Base-by-base conservation (phyloP, 1,140 invertebrate genomes). In the Agraylea sexmaculata region DNA sequence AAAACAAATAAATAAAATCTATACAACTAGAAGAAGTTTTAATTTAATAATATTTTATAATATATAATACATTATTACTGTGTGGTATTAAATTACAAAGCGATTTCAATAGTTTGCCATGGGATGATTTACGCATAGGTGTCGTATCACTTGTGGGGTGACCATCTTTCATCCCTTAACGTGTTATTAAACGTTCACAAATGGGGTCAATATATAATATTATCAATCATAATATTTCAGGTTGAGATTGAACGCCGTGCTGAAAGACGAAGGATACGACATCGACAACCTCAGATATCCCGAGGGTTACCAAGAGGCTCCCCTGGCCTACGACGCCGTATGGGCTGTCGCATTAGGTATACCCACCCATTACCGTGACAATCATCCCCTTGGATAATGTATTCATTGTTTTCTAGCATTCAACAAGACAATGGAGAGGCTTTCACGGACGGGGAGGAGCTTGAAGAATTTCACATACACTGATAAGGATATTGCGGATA, bases 391-490 rank as follows among this genome's bases (percentile, higher is more conserved):
- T n/a, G n/a, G n/a, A n/a, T n/a, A 7, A 22, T 20, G 21, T 6
- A 38, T 27, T 42, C 18, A 35, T 40, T 12, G 28, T 31, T 41
- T 64, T 64, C 3, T 50, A 83, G 95, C 95, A 11, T 87, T 99
- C 47, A 97, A 99, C 63, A 92, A 90, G 61, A 93, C 92, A 3
- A 92, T 93, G 80, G 79, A 85, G 47, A 77, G 80, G 35, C 65
- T 95, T 16, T 73, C 75, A 43, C 78, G 78, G 50, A 74, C 77
- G 34, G 84, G 86, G 3, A 60, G 70, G 41, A 87, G 78, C 37
- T 65, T 99, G 39, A 93, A 95, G 53, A 85, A 96, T 59, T 99
- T 99, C 60, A 89, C 88, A n/a, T 99, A 99, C 60, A 88, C 82
- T 5, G 88, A 97, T 60, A 88, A 87, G 54, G 80, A 89, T 54